These are phyloP conservation scores for Parelbella ahira DNA, from an alignment of 2,888 invertebrate genomes.

Conservation along the genomic window DNA sequence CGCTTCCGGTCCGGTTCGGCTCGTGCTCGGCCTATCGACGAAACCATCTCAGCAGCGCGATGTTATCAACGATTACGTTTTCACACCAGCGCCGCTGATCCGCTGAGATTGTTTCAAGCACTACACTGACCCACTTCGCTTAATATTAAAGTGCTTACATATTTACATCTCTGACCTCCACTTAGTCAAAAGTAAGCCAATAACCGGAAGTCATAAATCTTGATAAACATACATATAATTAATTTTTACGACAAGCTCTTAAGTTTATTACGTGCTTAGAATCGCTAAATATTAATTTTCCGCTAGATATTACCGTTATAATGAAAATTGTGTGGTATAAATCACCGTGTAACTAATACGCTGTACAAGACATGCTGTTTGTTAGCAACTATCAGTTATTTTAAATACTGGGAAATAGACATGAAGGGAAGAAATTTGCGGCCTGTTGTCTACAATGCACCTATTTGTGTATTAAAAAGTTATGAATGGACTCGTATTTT, in stretches of 20 bases:
- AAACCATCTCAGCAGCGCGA: constrained; percentile 39
- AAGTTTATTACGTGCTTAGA: constrained; percentile 30
- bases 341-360: neutral
- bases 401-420: too few species aligned
- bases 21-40: constrained; percentile 35
- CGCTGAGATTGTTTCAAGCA: constrained; percentile 30
- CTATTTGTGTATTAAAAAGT: too few species aligned
- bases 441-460: too few species aligned
- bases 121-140: too few species aligned
- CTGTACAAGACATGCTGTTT: too few species aligned
- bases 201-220: constrained; percentile 7
- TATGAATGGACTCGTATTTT: too few species aligned
- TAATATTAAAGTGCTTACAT: constrained; percentile 25
- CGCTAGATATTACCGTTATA: neutral
- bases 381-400: too few species aligned
- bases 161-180: constrained; percentile 30
- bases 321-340: constrained; percentile 1
- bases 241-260: constrained; percentile 11
- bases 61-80: constrained; percentile 39
- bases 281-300: constrained; percentile 9
- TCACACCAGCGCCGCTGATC: constrained; percentile 40
- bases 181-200: constrained; percentile 40
- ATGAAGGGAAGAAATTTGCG: too few species aligned
- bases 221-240: neutral
- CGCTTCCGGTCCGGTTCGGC: constrained; percentile 36